Evolutionary conservation across 2,113 vertebrate genomes (phyloP).

Genomic region (Cottus gobio): DNA sequence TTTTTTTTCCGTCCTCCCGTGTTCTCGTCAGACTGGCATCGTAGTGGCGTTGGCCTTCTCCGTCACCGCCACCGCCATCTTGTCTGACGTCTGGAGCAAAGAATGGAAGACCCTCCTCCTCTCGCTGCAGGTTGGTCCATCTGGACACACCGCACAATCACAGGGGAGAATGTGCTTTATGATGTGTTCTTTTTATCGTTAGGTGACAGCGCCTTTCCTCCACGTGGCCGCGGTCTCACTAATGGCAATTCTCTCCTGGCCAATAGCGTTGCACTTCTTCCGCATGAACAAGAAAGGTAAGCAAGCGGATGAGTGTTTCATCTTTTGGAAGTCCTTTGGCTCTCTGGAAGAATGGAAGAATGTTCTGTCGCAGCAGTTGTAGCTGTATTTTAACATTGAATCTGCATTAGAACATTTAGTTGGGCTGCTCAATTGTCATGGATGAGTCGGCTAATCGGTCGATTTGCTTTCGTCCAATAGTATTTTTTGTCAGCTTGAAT

Average conservation of each 20-base stretch:
- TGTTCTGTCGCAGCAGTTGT: neutral
- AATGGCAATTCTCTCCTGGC: slow-evolving; percentile 89
- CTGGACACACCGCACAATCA: neutral
- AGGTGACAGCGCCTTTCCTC: slow-evolving; percentile 91
- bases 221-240: slow-evolving; percentile 85
- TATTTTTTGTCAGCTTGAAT: no score
- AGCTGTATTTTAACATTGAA: neutral
- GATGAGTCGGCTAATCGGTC: no score
- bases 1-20: neutral
- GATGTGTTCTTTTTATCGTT: slow-evolving; percentile 3
- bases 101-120: slow-evolving; percentile 87
- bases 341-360: neutral
- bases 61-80: slow-evolving; percentile 75
- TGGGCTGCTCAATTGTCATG: no score
- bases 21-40: slow-evolving; percentile 81
- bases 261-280: slow-evolving; percentile 87
- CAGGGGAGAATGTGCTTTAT: neutral
- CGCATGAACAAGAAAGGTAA: slow-evolving; percentile 87
- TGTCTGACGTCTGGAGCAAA: slow-evolving; percentile 85
- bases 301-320: neutral
- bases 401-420: neutral
- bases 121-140: slow-evolving; percentile 86
- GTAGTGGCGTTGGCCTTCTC: slow-evolving; percentile 83
- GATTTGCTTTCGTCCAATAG: neutral
- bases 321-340: neutral